A percentile compares a stretch with the other conserved stretches of the same genome.
These are phyloP conservation scores for Oscheius sp. DNA, from an alignment of 1,140 invertebrate species.

Conservation along the genomic window DNA sequence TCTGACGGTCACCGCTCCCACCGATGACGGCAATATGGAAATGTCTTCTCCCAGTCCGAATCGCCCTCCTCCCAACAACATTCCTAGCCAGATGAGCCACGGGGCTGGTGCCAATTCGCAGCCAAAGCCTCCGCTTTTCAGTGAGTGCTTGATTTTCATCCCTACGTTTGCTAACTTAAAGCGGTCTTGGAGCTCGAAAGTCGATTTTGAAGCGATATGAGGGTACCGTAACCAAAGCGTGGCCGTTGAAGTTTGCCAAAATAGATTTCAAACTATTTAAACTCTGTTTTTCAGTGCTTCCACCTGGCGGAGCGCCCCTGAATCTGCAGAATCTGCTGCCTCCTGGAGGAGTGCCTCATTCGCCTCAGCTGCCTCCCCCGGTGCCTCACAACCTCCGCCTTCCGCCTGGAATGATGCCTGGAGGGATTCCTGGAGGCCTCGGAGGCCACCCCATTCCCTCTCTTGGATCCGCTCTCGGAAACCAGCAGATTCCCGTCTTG, in stretches of 20 bases:
- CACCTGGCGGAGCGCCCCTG: neutral
- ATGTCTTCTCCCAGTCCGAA: neutral
- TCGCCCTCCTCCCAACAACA: neutral
- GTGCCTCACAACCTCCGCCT: neutral
- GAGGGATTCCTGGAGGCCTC: neutral
- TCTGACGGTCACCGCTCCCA: neutral
- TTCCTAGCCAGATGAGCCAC: neutral
- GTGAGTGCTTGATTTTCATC: neutral
- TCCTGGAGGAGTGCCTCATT: neutral
- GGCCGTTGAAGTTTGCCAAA: too few species aligned
- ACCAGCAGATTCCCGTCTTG: too few species aligned
- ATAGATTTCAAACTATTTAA: neutral
- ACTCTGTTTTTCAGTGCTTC: neutral
- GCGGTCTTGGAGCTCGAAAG: neutral
- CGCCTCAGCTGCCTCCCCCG: neutral
- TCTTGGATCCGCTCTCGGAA: too few species aligned
- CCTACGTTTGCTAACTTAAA: neutral
- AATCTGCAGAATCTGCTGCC: neutral
- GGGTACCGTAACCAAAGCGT: too few species aligned
- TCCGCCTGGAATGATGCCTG: too few species aligned
- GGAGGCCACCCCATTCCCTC: neutral
- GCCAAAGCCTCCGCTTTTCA: neutral
- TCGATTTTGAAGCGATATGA: too few species aligned
- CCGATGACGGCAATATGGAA: neutral
- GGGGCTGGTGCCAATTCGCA: neutral